phyloP scores from a whole-genome alignment of 2,888 invertebrate genomes.

The Pheosia tremula region DNA sequence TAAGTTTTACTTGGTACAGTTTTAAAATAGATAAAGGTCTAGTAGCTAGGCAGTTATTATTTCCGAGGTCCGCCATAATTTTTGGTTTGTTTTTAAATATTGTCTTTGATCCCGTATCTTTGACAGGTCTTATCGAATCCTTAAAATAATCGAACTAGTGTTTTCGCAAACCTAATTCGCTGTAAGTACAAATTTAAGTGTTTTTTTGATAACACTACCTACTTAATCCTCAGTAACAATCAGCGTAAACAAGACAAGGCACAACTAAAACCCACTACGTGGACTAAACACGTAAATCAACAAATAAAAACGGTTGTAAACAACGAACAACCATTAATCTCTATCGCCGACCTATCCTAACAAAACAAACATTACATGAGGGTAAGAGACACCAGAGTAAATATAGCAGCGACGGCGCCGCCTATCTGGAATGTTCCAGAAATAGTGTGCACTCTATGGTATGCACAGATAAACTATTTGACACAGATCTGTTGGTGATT shows the following conservation, averaged over 20 bases:
- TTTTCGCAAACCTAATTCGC: too few species aligned
- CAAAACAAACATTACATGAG: slow-evolving; percentile 10
- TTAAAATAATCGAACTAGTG: too few species aligned
- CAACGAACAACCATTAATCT: slow-evolving; percentile 20
- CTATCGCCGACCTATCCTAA: slow-evolving; percentile 25
- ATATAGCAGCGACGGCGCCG: neutral
- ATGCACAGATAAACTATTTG: slow-evolving; percentile 4
- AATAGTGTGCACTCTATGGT: slow-evolving; percentile 4
- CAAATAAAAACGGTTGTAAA: slow-evolving; percentile 14
- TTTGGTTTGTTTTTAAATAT: too few species aligned
- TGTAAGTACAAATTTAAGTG: too few species aligned
- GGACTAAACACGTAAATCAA: slow-evolving; percentile 2
- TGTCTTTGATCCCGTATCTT: too few species aligned
- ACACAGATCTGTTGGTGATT: slow-evolving; percentile 1
- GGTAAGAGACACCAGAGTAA: slow-evolving; percentile 4
- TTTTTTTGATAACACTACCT: too few species aligned
- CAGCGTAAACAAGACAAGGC: neutral
- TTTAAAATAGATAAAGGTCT: too few species aligned
- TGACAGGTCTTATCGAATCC: too few species aligned
- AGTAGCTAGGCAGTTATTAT: too few species aligned
- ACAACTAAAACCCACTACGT: neutral
- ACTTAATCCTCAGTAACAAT: too few species aligned
- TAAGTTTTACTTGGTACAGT: too few species aligned
- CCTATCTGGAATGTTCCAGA: slow-evolving; percentile 8
- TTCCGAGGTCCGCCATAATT: too few species aligned